A percentile compares a stretch with the other conserved stretches of the same genome.
These are phyloP conservation scores for Pachliopta kotzebuea DNA, from an alignment of 2,888 invertebrate genomes.

Conservation along the genomic window DNA sequence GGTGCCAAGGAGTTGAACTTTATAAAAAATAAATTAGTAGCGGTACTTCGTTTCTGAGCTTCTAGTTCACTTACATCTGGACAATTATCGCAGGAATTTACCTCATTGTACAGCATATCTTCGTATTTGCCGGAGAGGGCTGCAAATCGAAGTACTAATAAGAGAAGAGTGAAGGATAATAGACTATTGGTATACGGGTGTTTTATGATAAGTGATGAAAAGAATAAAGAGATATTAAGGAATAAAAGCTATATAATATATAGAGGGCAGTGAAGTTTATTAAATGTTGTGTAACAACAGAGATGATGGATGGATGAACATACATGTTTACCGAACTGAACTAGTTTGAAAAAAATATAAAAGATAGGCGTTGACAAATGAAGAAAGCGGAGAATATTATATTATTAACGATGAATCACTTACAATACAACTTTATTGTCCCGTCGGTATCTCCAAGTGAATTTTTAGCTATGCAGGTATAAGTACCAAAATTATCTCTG, in stretches of 20 bases:
- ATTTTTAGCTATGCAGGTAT: conserved; percentile 88
- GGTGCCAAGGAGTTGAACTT: conserved; percentile 42
- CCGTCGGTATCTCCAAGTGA: conserved; percentile 87
- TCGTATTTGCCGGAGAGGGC: conserved; percentile 73
- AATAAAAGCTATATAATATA: too few species aligned
- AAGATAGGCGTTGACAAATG: too few species aligned
- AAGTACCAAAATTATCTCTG: conserved; percentile 83
- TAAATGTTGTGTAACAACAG: too few species aligned
- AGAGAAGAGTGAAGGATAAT: too few species aligned
- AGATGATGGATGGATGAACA: too few species aligned
- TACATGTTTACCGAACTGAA: too few species aligned
- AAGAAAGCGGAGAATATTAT: background rate
- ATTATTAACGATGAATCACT: conserved; percentile 52
- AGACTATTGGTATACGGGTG: too few species aligned
- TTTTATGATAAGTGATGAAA: too few species aligned
- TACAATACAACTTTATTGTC: conserved; percentile 86
- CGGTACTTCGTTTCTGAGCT: conserved; percentile 66
- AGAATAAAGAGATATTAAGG: too few species aligned
- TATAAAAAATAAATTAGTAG: conserved; percentile 33
- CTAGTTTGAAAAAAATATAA: too few species aligned
- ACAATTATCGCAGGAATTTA: conserved; percentile 63
- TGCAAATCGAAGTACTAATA: conserved; percentile 37
- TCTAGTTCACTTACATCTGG: conserved; percentile 72
- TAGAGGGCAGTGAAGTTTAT: too few species aligned
- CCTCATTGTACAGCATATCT: conserved; percentile 73